These are phyloP conservation scores for Diplolepis rosae DNA, from an alignment of 2,888 invertebrate species.

Conservation along the genomic window DNA sequence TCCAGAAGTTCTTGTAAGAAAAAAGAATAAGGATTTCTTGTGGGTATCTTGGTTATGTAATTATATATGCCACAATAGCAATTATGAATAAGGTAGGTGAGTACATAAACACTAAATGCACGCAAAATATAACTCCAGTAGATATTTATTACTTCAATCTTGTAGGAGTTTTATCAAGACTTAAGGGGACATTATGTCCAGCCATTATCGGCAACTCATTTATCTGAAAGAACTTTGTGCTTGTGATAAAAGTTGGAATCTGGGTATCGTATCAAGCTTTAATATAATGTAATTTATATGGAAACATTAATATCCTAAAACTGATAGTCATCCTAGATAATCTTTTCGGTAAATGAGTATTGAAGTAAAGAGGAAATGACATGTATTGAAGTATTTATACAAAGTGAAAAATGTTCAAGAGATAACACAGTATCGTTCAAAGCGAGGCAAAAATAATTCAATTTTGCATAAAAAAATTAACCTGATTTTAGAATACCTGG, in stretches of 20 bases:
- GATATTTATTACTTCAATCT: constrained; percentile 19
- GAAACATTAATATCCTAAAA: not conserved
- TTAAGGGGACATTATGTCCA: not conserved
- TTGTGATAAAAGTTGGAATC: not conserved
- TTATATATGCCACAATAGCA: constrained; percentile 27
- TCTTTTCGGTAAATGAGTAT: not conserved
- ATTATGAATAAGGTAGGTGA: constrained; percentile 21
- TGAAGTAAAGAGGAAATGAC: not conserved
- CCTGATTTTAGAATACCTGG: too few species aligned
- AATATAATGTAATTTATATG: not conserved
- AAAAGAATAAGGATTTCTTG: constrained; percentile 11
- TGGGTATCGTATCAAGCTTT: not conserved
- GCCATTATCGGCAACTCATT: constrained; percentile 14
- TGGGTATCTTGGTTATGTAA: constrained; percentile 12
- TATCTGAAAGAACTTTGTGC: not conserved
- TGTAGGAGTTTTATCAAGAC: constrained; percentile 11
- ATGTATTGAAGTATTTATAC: too few species aligned
- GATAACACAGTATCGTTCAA: too few species aligned
- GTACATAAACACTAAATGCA: constrained; percentile 13
- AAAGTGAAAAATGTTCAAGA: too few species aligned
- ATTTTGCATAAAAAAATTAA: too few species aligned
- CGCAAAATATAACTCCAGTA: constrained; percentile 9
- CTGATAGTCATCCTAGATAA: not conserved
- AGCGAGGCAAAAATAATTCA: too few species aligned
- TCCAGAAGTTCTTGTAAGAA: constrained; percentile 3